Base-by-base conservation (phyloP, 2,888 invertebrate genomes). In the Strigamia transsilvanica region DNA sequence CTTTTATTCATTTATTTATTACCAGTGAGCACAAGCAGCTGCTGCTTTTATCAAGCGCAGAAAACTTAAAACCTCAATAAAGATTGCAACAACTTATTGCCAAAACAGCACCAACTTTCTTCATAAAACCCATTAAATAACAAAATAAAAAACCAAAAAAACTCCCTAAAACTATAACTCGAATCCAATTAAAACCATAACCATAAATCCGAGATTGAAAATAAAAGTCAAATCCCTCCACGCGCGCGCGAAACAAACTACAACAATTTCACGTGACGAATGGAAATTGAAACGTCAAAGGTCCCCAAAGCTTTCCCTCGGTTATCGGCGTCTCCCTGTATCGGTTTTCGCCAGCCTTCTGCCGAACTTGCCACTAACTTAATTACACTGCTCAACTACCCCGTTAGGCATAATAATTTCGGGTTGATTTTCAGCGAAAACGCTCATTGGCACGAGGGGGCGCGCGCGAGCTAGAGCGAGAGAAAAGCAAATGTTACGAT, bases 301-400 rank as follows among this genome's bases (percentile, higher is more conserved):
- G 46, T 46, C 46, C 46, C 46, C 38, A 2, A 46, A 46, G 46
- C 46, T 46, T 46, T 46, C 46, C 46, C n/a, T 15, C 46, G n/a
- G 61, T 66, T 66, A 66, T 66, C 23, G 61, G 61, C 61, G 23
- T 66, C 21, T 66, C 21, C 61, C 61, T 66, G 61, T 66, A 66
- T 66, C 61, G 61, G 21, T 66, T 66, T 66, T 66, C 61, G 6
- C 15, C 51, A 51, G 38, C 51, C 51, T 18, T 15, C 18, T 51
- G 51, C 51, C 51, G n/a, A 51, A 51, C 51, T 51, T 23, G 61
- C 61, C 18, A 21, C 61, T 66, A 66, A 66, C 61, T 66, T 66
- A 66, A 66, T 66, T 66, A 66, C 61, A 66, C 61, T 9, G 61
- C 61, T 66, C 61, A 66, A 66, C 61, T 66, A 66, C 61, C 61